Conservation (phyloP, 2,113 vertebrate species). For the Crotalus viridis region DNA sequence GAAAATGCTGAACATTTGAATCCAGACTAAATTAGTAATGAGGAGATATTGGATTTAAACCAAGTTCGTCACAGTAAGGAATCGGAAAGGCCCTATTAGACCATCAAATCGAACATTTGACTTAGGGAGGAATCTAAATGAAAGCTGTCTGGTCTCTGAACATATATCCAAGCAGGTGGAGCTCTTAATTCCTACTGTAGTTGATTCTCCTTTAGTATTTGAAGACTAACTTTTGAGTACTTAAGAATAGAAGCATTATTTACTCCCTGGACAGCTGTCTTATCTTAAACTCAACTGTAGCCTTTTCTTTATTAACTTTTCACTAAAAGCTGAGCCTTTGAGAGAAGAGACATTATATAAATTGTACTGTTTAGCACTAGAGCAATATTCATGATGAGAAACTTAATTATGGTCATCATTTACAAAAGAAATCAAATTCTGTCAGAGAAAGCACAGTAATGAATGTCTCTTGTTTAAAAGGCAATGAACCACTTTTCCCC, state of each 20-base stretch:
- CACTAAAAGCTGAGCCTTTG: conserved; percentile 63
- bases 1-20: not conserved
- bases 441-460: conserved; percentile 71
- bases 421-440: conserved; percentile 63
- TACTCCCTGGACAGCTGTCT: not conserved
- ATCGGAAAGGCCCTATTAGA: not conserved
- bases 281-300: not conserved
- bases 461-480: conserved; percentile 70
- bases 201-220: not conserved
- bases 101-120: not conserved
- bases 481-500: conserved; percentile 61
- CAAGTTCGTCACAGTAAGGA: not conserved
- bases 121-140: not conserved
- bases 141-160: not conserved
- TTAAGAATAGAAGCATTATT: not conserved
- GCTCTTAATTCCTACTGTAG: not conserved
- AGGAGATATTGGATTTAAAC: not conserved
- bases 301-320: conserved; percentile 32
- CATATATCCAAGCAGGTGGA: not conserved
- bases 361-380: conserved; percentile 71
- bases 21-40: not conserved
- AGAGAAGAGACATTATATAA: conserved; percentile 63
- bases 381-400: conserved; percentile 69
- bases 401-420: conserved; percentile 74
- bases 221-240: not conserved